A percentile compares a stretch with the other conserved stretches of the same genome.
phyloP scores from a whole-genome alignment of 1,140 invertebrate species.

The Brachionus plicatilis region DNA sequence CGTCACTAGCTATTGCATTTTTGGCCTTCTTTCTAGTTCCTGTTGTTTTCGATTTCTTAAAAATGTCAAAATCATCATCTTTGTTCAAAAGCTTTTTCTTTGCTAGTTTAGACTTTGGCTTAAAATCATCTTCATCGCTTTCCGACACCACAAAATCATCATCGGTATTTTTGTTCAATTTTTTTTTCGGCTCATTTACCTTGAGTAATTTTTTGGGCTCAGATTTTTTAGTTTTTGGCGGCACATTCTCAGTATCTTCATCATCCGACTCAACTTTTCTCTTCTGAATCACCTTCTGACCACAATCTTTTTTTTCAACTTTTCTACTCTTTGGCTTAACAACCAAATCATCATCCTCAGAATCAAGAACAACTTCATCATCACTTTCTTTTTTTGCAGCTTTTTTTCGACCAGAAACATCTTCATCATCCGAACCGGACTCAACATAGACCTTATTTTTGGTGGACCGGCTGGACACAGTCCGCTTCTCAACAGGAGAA shows the following conservation, averaged over 20 bases:
- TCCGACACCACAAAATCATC: neutral
- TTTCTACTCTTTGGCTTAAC: neutral
- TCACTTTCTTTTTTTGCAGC: neutral
- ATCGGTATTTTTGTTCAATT: neutral
- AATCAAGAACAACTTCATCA: neutral
- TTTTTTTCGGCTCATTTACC: neutral
- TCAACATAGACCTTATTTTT: neutral
- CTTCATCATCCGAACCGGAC: neutral
- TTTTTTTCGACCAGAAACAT: neutral
- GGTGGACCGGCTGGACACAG: neutral
- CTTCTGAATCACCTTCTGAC: neutral
- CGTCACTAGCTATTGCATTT: conserved; percentile 11
- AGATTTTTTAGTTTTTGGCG: neutral
- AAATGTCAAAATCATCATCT: neutral
- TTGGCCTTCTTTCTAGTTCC: neutral
- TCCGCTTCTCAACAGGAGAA: neutral
- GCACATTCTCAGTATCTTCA: conserved; percentile 19
- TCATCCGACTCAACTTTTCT: neutral
- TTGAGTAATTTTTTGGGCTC: neutral
- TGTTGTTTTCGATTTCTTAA: neutral
- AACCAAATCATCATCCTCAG: neutral
- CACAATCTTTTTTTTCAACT: neutral
- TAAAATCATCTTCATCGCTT: neutral
- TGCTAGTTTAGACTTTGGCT: neutral
- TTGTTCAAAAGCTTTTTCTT: conserved; percentile 19